These are phyloP conservation scores for Apeira syringaria DNA, from an alignment of 2,888 invertebrate genomes.

Conservation along the genomic window DNA sequence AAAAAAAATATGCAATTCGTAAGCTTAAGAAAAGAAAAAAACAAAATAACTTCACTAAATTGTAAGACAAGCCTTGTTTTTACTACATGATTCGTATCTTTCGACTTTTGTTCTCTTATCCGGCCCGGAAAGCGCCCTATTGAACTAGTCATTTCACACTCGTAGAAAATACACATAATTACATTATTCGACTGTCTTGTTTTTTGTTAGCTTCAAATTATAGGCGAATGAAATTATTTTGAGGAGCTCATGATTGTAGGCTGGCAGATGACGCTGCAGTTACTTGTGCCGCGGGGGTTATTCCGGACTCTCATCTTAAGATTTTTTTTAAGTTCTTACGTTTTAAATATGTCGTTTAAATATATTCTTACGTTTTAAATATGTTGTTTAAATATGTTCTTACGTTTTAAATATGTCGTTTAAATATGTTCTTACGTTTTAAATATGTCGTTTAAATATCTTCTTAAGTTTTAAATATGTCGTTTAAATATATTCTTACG, in stretches of 20 bases:
- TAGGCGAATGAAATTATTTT: constrained; percentile 74
- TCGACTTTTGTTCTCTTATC: constrained; percentile 25
- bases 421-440: too few relatives aligned
- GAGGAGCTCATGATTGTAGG: constrained; percentile 74
- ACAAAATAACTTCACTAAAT: constrained; percentile 2
- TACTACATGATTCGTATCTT: constrained; percentile 50
- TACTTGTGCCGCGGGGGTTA: constrained; percentile 39
- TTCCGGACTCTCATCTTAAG: constrained; percentile 23
- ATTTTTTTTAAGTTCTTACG: background rate
- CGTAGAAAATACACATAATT: constrained; percentile 75
- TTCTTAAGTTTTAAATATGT: too few relatives aligned
- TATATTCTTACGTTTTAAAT: too few relatives aligned
- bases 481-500: too few relatives aligned
- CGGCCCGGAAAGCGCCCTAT: constrained; percentile 42
- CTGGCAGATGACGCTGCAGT: constrained; percentile 60
- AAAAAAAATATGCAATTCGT: too few relatives aligned
- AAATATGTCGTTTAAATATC: too few relatives aligned
- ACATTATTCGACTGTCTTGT: constrained; percentile 68
- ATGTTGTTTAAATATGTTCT: too few relatives aligned
- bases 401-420: too few relatives aligned
- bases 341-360: too few relatives aligned
- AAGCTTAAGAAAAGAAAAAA: too few relatives aligned
- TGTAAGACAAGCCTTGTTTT: constrained; percentile 21
- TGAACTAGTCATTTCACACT: constrained; percentile 78
- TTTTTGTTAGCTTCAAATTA: constrained; percentile 77